Evolutionary conservation across 2,797 vertebrate genomes (phyloP).

Genomic region (Heliangelus exortis): DNA sequence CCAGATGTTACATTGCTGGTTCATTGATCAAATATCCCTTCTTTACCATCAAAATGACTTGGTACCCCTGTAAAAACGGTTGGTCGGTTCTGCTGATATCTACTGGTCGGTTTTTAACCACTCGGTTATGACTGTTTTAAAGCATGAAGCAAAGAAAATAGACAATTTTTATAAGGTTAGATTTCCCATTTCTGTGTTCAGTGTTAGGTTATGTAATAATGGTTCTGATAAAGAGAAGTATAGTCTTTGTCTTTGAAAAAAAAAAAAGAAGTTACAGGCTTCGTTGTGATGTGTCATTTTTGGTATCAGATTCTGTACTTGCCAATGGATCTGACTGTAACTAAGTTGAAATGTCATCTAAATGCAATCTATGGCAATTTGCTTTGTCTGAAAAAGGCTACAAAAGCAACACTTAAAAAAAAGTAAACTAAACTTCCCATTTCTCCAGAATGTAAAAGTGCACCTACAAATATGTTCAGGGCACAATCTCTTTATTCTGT

Average conservation of each 20-base stretch:
- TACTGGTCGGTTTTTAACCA: conserved; percentile 31
- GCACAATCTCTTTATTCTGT: not conserved
- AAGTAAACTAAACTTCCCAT: not conserved
- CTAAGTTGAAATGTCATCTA: conserved; percentile 22
- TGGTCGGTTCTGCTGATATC: not conserved
- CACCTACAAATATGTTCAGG: not conserved
- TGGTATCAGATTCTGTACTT: conserved; percentile 13
- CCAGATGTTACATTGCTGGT: not conserved
- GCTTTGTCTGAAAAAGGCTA: not conserved
- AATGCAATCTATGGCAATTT: conserved; percentile 33
- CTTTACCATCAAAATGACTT: not conserved
- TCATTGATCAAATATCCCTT: conserved; percentile 17
- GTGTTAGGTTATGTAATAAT: conserved; percentile 31
- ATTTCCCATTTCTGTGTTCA: conserved; percentile 34
- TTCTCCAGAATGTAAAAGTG: not conserved
- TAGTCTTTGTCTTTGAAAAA: not conserved
- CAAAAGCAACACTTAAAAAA: not conserved
- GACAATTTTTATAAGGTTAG: conserved; percentile 45
- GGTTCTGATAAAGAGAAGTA: conserved; percentile 26
- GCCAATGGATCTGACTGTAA: not conserved
- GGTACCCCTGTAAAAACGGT: not conserved
- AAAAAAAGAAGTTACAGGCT: not conserved
- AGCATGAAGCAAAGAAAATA: conserved; percentile 47
- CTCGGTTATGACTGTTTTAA: conserved; percentile 9
- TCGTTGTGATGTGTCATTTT: not conserved